These are phyloP conservation scores for Gallinago nigripennis DNA, from an alignment of 2,797 vertebrate species.

Conservation along the genomic window DNA sequence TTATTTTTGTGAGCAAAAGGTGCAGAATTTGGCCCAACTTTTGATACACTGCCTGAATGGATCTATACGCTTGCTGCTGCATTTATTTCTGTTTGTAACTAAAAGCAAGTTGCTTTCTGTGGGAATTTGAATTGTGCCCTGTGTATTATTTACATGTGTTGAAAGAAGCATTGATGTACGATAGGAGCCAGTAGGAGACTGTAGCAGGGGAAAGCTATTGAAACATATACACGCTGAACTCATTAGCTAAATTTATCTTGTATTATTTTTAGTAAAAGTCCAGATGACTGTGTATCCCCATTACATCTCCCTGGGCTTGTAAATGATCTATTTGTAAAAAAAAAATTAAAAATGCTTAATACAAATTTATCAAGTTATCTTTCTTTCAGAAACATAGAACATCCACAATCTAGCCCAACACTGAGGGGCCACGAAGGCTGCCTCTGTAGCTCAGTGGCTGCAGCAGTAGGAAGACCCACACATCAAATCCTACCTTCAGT, in stretches of 20 bases:
- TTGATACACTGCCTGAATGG: background rate
- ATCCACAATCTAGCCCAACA: background rate
- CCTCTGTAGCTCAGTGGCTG: background rate
- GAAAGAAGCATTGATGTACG: background rate
- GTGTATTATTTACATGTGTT: constrained; percentile 38
- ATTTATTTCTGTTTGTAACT: background rate
- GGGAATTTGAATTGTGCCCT: constrained; percentile 23
- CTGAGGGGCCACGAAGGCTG: background rate
- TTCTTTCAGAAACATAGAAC: background rate
- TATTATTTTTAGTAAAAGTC: constrained; percentile 39
- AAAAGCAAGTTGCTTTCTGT: constrained; percentile 29
- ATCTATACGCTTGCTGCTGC: background rate
- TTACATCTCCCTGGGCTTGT: background rate
- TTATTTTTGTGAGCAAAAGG: background rate
- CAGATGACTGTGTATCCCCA: background rate
- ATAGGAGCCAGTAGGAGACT: background rate
- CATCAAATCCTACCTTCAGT: background rate
- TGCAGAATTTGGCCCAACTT: background rate
- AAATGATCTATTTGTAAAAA: background rate
- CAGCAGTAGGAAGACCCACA: background rate
- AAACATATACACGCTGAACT: background rate
- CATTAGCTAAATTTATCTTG: constrained; percentile 28
- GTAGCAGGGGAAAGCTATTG: background rate
- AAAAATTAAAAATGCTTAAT: background rate
- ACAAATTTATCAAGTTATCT: background rate